These are phyloP conservation scores for Ryuthela nishihirai DNA, from an alignment of 2,888 invertebrate species.

Conservation along the genomic window DNA sequence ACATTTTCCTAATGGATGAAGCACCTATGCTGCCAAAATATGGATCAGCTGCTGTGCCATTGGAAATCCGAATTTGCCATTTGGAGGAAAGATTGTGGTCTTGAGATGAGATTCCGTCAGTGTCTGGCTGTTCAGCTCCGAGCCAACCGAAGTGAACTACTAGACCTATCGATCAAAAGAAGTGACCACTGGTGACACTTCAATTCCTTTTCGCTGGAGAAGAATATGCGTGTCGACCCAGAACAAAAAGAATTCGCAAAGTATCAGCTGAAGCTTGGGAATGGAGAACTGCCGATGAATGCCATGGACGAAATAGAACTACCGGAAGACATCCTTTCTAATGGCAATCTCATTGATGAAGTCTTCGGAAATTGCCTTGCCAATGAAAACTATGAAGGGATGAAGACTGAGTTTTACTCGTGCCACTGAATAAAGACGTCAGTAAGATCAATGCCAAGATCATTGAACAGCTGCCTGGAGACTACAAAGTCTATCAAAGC, in stretches of 20 bases:
- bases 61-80: neutral
- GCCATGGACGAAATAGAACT: neutral
- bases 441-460: neutral
- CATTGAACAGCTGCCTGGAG: conserved; percentile 7
- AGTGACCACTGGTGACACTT: conserved; percentile 5
- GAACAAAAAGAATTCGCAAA: conserved; percentile 5
- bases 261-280: neutral
- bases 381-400: neutral
- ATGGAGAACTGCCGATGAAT: too few relatives aligned
- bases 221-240: conserved; percentile 2
- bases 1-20: neutral
- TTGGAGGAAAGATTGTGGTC: neutral
- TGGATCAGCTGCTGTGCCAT: too few relatives aligned
- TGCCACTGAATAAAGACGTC: neutral
- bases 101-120: neutral
- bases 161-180: conserved; percentile 3
- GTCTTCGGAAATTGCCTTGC: neutral
- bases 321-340: neutral
- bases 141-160: neutral
- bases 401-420: neutral
- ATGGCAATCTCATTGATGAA: neutral
- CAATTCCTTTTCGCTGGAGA: conserved; percentile 4
- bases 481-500: neutral
- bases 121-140: neutral
- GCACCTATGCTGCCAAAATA: neutral